A percentile compares a stretch with the other conserved stretches of the same genome.
These are phyloP conservation scores for Mionectes macconnelli DNA, from an alignment of 2,113 vertebrate genomes.

Conservation along the genomic window DNA sequence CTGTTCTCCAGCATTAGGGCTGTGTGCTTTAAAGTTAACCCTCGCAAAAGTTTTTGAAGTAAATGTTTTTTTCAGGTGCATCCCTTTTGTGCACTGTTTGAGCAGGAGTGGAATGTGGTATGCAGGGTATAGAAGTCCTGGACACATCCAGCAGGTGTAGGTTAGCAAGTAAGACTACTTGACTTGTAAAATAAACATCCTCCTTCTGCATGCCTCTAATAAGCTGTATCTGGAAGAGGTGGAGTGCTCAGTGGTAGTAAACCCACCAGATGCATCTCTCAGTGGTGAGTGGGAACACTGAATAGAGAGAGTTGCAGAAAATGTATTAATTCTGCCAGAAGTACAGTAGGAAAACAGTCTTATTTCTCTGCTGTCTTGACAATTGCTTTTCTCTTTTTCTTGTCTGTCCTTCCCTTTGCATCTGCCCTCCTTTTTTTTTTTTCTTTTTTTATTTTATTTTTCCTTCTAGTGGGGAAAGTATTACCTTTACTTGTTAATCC, in stretches of 20 bases:
- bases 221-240: background rate
- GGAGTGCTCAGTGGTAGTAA: background rate
- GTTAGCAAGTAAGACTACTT: background rate
- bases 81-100: background rate
- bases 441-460: constrained; percentile 48
- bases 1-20: background rate
- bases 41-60: background rate
- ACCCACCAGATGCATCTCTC: background rate
- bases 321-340: constrained; percentile 1
- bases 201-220: background rate
- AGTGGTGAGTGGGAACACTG: background rate
- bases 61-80: background rate
- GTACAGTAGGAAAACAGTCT: constrained; percentile 6
- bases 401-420: constrained; percentile 62
- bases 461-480: constrained; percentile 68
- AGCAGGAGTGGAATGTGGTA: background rate
- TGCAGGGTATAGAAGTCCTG: background rate
- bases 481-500: constrained; percentile 84
- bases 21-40: background rate
- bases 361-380: constrained; percentile 66
- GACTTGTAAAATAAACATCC: background rate
- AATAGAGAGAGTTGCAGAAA: background rate
- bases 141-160: background rate
- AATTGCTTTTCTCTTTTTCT: constrained; percentile 70
- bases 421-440: constrained; percentile 57